These are phyloP conservation scores for Melinaea marsaeus DNA, from an alignment of 2,888 invertebrate genomes.

Conservation along the genomic window DNA sequence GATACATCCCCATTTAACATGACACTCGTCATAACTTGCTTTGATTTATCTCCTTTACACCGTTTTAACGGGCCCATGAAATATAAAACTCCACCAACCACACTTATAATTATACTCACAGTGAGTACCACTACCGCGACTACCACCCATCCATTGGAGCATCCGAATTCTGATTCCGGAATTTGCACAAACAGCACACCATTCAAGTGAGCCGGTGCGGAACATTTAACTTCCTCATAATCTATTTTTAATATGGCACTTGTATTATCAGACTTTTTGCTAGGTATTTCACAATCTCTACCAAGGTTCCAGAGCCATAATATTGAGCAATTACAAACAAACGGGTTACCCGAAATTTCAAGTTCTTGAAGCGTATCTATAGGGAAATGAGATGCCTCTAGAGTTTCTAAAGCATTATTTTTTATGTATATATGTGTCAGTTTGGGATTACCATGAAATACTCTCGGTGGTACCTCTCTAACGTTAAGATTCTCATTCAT, in stretches of 20 bases:
- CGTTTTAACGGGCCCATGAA: conserved; percentile 73
- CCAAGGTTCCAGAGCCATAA: conserved; percentile 90
- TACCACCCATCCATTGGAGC: conserved; percentile 80
- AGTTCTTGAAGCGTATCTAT: conserved; percentile 86
- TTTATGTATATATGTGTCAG: conserved; percentile 86
- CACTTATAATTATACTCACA: conserved; percentile 75
- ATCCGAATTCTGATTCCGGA: conserved; percentile 80
- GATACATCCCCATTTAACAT: conserved; percentile 74
- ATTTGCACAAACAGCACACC: conserved; percentile 75
- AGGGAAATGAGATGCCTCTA: conserved; percentile 90
- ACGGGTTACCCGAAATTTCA: conserved; percentile 88
- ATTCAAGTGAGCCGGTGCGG: conserved; percentile 76
- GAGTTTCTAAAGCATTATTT: conserved; percentile 84
- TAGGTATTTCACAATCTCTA: conserved; percentile 62
- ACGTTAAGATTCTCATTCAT: conserved; percentile 88
- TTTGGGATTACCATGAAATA: conserved; percentile 90
- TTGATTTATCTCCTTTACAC: conserved; percentile 74
- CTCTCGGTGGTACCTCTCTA: conserved; percentile 84
- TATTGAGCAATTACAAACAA: conserved; percentile 91
- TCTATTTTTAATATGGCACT: conserved; percentile 72
- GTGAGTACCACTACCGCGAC: conserved; percentile 74
- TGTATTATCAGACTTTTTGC: conserved; percentile 56
- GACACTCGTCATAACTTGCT: conserved; percentile 75
- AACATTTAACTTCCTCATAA: conserved; percentile 78
- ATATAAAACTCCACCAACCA: conserved; percentile 71